Evolutionary conservation across 2,113 vertebrate species (phyloP).

Genomic region (Cyanoliseus patagonus): DNA sequence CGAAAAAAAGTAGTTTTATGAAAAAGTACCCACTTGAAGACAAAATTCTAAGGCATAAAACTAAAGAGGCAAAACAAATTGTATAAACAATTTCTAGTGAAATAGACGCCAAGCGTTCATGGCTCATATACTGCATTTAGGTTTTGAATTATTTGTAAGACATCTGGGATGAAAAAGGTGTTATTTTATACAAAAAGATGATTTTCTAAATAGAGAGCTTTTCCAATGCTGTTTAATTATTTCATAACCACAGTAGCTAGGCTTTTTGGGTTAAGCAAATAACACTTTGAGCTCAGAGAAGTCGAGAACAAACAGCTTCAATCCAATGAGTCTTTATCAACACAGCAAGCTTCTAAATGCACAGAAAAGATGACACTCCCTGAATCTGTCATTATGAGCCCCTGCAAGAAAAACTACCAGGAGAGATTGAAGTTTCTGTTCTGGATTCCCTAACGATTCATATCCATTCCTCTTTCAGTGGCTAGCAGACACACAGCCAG

Average conservation of each 20-base stretch:
- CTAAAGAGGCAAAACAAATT: not conserved
- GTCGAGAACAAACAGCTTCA: not conserved
- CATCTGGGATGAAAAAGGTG: not conserved
- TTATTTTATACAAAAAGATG: not conserved
- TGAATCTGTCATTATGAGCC: not conserved
- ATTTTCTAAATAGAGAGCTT: not conserved
- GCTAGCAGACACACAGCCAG: not conserved
- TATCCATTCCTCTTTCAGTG: not conserved
- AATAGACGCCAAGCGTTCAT: not conserved
- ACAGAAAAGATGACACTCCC: not conserved
- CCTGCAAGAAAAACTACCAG: not conserved
- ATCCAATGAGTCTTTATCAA: not conserved
- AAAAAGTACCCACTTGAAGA: not conserved
- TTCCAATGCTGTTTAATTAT: conserved; percentile 29
- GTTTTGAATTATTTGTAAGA: not conserved
- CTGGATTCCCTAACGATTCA: not conserved
- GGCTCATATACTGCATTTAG: not conserved
- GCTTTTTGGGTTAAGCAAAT: conserved; percentile 1
- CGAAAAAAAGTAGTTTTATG: not conserved
- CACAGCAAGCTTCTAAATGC: not conserved
- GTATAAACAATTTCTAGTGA: not conserved
- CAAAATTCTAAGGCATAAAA: not conserved
- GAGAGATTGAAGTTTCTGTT: not conserved
- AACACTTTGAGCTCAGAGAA: not conserved
- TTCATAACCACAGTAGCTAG: not conserved